phyloP scores from a whole-genome alignment of 2,113 vertebrate genomes.

The Machaerirhynchus nigripectus region DNA sequence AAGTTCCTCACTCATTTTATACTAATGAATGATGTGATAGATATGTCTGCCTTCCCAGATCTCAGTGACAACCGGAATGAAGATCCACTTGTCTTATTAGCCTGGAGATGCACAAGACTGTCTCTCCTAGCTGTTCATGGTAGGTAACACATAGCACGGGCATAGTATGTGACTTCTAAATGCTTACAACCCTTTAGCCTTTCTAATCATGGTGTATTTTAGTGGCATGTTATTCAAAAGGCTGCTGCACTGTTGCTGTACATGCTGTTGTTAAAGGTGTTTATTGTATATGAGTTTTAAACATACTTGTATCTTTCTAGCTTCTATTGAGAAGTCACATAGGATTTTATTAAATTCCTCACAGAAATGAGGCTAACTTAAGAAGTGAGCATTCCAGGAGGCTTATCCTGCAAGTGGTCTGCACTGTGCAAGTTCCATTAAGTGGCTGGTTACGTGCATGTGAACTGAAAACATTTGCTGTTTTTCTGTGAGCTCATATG shows the following conservation, averaged over 20 bases:
- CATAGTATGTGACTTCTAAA: neutral
- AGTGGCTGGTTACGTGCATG: neutral
- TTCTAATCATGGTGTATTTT: neutral
- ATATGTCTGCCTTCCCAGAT: constrained; percentile 92
- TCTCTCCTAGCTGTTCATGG: constrained; percentile 89
- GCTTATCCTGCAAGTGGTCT: neutral
- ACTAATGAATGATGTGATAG: constrained; percentile 89
- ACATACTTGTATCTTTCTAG: neutral
- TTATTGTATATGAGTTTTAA: neutral
- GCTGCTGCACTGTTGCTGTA: neutral
- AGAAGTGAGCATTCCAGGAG: neutral
- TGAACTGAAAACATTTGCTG: neutral
- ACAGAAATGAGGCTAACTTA: neutral
- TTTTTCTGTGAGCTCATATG: neutral
- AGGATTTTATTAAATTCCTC: neutral
- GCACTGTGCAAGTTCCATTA: neutral
- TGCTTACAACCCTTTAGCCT: neutral
- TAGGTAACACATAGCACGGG: constrained; percentile 22
- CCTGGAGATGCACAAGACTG: constrained; percentile 95
- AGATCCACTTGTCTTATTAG: constrained; percentile 93
- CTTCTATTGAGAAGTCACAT: neutral
- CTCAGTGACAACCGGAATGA: constrained; percentile 94
- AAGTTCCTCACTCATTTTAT: constrained; percentile 96
- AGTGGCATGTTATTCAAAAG: neutral
- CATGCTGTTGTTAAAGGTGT: neutral